Base-by-base conservation (phyloP, 2,888 invertebrate genomes). In the Noctua janthe region DNA sequence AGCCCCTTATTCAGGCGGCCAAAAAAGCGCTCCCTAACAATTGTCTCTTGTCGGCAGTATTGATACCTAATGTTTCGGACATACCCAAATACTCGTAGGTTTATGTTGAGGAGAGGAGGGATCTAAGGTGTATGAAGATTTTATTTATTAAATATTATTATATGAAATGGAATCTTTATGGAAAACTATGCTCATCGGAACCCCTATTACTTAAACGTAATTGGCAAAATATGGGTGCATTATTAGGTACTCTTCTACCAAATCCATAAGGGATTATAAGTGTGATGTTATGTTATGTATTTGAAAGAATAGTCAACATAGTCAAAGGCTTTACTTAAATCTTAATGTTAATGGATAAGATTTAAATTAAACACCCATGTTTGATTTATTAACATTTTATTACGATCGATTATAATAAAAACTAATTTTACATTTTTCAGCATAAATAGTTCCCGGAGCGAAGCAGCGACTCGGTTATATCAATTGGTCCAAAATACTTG, bases 351-450 rank as follows among this genome's bases (percentile, higher is more conserved):
- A 10, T 1, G 43, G n/a, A 67, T 6, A 69, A 47, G 7, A n/a
- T 69, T 47, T 15, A 69, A 76, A 84, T 82, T 72, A 90, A 89
- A 90, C 74, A 51, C 13, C 7, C 75, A 49, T 35, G 1, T 70
- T 81, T 86, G 74, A 78, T 92, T 92, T 90, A 90, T 87, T 93
- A 94, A 93, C 94, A 91, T 94, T 94, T 92, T 94, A 95, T 94
- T 94, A 93, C 92, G 88, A 91, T 91, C 90, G 89, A 89, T 92
- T 92, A 93, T 91, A 91, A 90, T 93, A 71, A 92, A 93, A 81
- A 86, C 86, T 90, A 91, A 89, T 92, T 93, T 92, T 92, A 93
- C 91, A 93, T 94, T 94, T 94, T 94, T 94, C 92, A 94, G 76
- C 93, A 94, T 91, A 93, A 93, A 92, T 90, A 87, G 83, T 92